Evolutionary conservation across 2,113 vertebrate genomes (phyloP), one percentile per base, ranked within the genome.

Genomic region (Caloenas nicobarica): DNA sequence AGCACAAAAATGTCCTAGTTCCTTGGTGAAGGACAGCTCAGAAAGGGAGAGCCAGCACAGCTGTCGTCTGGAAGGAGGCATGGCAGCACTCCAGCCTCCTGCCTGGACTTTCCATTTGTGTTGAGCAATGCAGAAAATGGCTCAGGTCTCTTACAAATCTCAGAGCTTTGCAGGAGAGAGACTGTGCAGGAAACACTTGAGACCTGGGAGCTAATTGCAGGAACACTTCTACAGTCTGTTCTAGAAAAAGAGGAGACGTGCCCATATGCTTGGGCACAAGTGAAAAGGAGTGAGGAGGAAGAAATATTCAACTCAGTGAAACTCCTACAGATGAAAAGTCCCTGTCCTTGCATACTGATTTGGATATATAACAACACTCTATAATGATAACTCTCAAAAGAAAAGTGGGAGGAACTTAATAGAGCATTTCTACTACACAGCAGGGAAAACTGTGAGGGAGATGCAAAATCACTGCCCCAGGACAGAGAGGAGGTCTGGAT

Each of bases 61-160:
- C 51, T 2, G 1, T 44, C 4, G 2, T 69, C 71, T 86, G 58
- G 71, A 77, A 81, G 60, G 76, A 83, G 54, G 40, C 60, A 74
- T 90, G 79, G 76, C 88, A 88, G 54, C 38, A 19, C 72, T 94
- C 92, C 88, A 88, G 29, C 42, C 51, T 93, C 28, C 18, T 1
- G 8, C 46, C 60, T 88, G 68, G 88, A 70, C 36, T 88, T 96
- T 81, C 72, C 46, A 28, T 90, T 88, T 1, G 4, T 70, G 46
- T 84, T 4, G 1, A 77, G 68, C 58, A 81, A 22, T 73, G 69
- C 65, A 81, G 83, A 83, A 93, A 66, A 64, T 29, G 46, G 16
- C 60, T 92, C 60, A 62, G 44, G 42, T 86, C 40, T 83, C 80
- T 54, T 77, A 8, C 22, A 54, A 54, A 10, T 46, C 38, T 70